Evolutionary conservation across 2,113 vertebrate genomes (phyloP), one percentile per base, ranked within the genome.

Genomic region (Muscicapa adusta): DNA sequence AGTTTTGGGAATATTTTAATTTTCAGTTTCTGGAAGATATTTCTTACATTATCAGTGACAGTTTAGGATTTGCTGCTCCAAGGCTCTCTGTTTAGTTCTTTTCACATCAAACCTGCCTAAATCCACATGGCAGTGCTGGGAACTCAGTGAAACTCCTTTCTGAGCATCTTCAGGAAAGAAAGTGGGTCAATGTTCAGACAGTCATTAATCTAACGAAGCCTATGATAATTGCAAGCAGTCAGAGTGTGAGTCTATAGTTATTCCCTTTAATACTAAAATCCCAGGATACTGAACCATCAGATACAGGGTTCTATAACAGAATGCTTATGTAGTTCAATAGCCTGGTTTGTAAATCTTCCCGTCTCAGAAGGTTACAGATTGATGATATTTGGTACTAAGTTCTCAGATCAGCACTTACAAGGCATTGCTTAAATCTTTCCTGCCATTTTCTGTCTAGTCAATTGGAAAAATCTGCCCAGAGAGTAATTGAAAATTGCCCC

Each of bases 401-500:
- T 94, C 91, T 84, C 72, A 88, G 67, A 67, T 96, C 82, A 95
- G 68, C 82, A 89, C 74, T 96, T 93, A 91, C 48, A 96, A 94
- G 74, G 54, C 76, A 48, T 96, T 97, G 78, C 75, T 94, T 94
- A 94, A 97, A 96, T 93, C 62, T 96, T 95, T 94, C 51, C 94
- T 94, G 71, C 51, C 88, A 93, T 79, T 96, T 97, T 83, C 81
- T 92, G 85, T 96, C 84, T 86, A 92, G 70, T 95, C 93, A 93
- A 93, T 90, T 93, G 96, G 88, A 95, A 95, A 94, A 94, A 93
- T 91, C 56, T 96, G 88, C 93, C 91, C 85, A 89, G 79, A 96
- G 71, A 95, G 81, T 96, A 97, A 96, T 8, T 96, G 88, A 96
- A 97, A 96, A 96, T 91, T 97, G 43, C 72, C 87, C 40, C 85